Conservation (phyloP, 2,113 vertebrate species). For the Forbesichthys papilliferus region DNA sequence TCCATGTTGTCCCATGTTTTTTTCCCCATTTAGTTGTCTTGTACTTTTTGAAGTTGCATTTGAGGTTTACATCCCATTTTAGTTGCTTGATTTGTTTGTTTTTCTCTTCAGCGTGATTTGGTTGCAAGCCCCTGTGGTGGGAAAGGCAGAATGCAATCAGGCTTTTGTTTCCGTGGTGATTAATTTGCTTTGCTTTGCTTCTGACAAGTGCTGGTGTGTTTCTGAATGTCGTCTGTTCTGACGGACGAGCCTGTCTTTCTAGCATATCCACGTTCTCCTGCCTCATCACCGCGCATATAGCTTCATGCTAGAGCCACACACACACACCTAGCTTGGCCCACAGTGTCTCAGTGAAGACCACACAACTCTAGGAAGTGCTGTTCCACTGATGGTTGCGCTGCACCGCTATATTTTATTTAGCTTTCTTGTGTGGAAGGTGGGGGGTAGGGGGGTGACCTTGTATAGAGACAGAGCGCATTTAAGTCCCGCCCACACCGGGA, state of each 20-base stretch:
- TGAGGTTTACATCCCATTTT: constrained; percentile 65
- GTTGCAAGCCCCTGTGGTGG: constrained; percentile 62
- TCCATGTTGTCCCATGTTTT: constrained; percentile 91
- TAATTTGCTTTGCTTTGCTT: constrained; percentile 76
- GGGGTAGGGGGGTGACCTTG: too few relatives aligned
- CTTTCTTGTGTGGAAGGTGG: constrained; percentile 57
- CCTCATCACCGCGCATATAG: constrained; percentile 49
- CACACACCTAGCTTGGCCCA: neutral
- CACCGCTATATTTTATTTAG: constrained; percentile 67
- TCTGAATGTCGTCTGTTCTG: constrained; percentile 65
- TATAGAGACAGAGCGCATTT: too few relatives aligned
- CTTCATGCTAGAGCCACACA: neutral
- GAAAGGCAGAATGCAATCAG: constrained; percentile 42
- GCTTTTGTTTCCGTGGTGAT: constrained; percentile 74
- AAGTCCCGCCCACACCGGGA: too few relatives aligned
- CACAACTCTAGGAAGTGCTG: constrained; percentile 54
- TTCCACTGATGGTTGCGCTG: constrained; percentile 56
- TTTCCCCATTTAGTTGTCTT: constrained; percentile 52
- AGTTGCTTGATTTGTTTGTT: constrained; percentile 65
- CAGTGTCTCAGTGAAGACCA: too few relatives aligned
- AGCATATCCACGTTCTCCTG: constrained; percentile 77
- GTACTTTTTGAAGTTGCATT: constrained; percentile 76
- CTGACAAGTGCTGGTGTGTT: constrained; percentile 70
- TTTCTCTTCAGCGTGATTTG: constrained; percentile 60
- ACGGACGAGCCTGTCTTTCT: constrained; percentile 64